Percentiles rank a stretch among this genome's conserved stretches.
phyloP scores from a whole-genome alignment of 1,140 invertebrate species.

The Lepidotrigona ventralis region DNA sequence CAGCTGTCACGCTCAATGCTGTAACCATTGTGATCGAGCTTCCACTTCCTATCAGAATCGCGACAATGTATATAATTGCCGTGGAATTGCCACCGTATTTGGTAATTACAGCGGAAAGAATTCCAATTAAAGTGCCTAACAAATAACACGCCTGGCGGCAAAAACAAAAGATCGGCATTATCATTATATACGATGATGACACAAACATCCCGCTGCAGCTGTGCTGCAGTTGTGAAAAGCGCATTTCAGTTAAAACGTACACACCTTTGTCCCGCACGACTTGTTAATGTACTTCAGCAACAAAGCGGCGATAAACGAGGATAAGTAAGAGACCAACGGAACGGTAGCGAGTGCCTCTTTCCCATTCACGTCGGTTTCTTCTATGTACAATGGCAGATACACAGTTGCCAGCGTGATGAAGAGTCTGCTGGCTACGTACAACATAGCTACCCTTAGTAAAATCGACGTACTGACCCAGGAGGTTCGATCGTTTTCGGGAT shows the following conservation, averaged over 20 bases:
- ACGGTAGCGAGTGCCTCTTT: conserved; percentile 90
- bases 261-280: conserved; percentile 81
- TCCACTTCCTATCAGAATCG: conserved; percentile 85
- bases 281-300: conserved; percentile 86
- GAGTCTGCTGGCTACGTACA: conserved; percentile 91
- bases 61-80: conserved; percentile 71
- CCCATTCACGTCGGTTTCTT: conserved; percentile 82
- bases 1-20: conserved; percentile 94
- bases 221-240: conserved; percentile 54
- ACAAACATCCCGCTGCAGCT: conserved; percentile 69
- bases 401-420: conserved; percentile 92
- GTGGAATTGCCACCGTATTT: conserved; percentile 68
- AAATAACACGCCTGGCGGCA: conserved; percentile 72
- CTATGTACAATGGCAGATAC: conserved; percentile 92
- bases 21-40: conserved; percentile 94
- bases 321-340: conserved; percentile 91
- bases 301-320: conserved; percentile 91
- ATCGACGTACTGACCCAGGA: conserved; percentile 68
- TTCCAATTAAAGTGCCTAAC: conserved; percentile 71
- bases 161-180: no score
- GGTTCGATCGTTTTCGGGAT: conserved; percentile 24
- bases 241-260: conserved; percentile 77
- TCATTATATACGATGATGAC: not conserved
- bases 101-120: conserved; percentile 69
- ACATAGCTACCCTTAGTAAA: conserved; percentile 73